Conservation (phyloP, 2,113 vertebrate genomes). For the Notothenia rossii region DNA sequence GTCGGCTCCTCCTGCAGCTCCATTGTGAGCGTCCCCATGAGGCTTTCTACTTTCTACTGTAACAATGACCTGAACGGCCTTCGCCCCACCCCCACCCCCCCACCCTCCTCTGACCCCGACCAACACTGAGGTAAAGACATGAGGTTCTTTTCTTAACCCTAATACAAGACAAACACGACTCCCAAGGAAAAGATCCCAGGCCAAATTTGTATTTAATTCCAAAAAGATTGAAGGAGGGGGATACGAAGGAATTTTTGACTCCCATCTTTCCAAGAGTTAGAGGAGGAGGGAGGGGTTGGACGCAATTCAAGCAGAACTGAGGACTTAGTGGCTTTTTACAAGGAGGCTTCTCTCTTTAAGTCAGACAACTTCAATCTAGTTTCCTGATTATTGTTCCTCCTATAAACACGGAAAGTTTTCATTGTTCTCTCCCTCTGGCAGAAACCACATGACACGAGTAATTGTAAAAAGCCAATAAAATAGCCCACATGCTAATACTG, state of each 20-base stretch:
- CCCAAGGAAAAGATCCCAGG: constrained; percentile 55
- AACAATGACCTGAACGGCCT: constrained; percentile 68
- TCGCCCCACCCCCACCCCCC: constrained; percentile 7
- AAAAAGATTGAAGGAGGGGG: constrained; percentile 56
- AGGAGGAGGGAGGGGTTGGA: constrained; percentile 33
- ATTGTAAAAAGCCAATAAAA: constrained; percentile 69
- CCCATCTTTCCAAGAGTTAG: constrained; percentile 60
- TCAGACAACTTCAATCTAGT: constrained; percentile 54
- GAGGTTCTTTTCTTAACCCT: constrained; percentile 79
- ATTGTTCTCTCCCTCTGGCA: constrained; percentile 64
- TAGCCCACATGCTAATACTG: constrained; percentile 59
- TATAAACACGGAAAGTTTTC: constrained; percentile 58
- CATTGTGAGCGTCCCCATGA: constrained; percentile 56
- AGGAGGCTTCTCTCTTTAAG: constrained; percentile 62
- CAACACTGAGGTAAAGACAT: constrained; percentile 60
- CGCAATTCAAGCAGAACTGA: constrained; percentile 71
- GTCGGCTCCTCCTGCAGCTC: constrained; percentile 47
- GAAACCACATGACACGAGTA: constrained; percentile 69
- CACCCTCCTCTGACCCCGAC: constrained; percentile 43
- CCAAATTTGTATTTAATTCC: constrained; percentile 77
- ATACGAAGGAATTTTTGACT: constrained; percentile 69
- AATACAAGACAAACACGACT: constrained; percentile 74
- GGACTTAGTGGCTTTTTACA: constrained; percentile 72
- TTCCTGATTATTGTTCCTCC: constrained; percentile 53
- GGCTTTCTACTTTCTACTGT: constrained; percentile 69